Percentiles rank a stretch among this genome's conserved stretches.
Evolutionary conservation across 2,113 vertebrate genomes (phyloP).

Genomic region (Cebidichthys violaceus): DNA sequence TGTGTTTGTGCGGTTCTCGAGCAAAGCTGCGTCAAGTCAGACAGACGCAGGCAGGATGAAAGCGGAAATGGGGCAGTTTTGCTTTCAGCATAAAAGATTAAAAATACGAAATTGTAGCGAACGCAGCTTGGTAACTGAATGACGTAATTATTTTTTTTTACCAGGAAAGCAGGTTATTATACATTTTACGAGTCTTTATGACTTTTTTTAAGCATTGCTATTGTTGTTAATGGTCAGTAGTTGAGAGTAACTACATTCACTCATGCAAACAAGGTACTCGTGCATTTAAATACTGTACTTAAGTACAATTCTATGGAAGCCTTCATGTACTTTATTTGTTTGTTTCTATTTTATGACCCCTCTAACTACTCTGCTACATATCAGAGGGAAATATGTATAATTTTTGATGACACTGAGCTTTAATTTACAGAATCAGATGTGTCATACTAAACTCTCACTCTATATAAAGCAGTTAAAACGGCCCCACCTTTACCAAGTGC

Average conservation of each 20-base stretch:
- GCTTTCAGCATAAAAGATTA: conserved; percentile 35
- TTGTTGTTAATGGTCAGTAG: background rate
- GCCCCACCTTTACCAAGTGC: no score
- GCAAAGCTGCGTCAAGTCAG: conserved; percentile 42
- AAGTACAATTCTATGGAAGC: background rate
- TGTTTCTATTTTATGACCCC: background rate
- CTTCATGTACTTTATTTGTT: background rate
- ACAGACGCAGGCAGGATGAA: background rate
- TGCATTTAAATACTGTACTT: background rate
- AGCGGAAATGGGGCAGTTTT: conserved; percentile 7
- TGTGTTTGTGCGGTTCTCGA: conserved; percentile 59
- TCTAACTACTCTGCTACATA: background rate
- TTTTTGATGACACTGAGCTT: background rate
- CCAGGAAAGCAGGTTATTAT: background rate
- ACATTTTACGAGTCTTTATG: background rate
- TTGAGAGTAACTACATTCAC: background rate
- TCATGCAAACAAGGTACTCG: background rate
- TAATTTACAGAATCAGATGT: background rate
- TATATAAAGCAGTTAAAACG: background rate
- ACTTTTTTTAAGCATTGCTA: no score
- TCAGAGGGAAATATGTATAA: background rate
- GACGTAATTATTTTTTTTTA: background rate
- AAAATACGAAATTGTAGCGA: background rate
- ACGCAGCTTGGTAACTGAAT: background rate
- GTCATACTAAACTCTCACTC: background rate